Evolutionary conservation across 2,888 invertebrate species (phyloP), one percentile per base, ranked within the genome.

Genomic region (Cephus nigrinus): DNA sequence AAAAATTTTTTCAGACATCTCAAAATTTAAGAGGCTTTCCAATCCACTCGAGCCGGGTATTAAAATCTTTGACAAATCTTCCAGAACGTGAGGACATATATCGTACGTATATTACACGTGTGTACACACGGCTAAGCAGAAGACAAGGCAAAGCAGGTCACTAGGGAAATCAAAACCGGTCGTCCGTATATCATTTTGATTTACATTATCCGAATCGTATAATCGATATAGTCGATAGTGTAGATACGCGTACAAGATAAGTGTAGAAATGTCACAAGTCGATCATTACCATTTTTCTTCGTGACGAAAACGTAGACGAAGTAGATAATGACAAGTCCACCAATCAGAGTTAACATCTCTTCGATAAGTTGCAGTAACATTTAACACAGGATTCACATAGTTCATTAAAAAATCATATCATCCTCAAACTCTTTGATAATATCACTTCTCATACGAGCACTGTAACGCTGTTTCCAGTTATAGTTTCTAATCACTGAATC

Each of bases 261-360:
- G 23, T 55, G 2, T 55, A 74, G 15, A 9, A 55, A 9, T 55
- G 23, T 55, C 23, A 23, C 55, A 9, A 55, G 55, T 55, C 23
- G 55, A 74, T 34, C 73, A 78, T 80, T 90, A 91, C 91, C 91
- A 88, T 91, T 78, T 82, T 85, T 86, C 75, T 81, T 86, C 77
- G 80, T 81, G 82, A 89, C 68, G 76, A 89, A 83, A 73, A 90
- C 79, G 85, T 91, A 91, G 84, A 90, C 80, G 78, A 90, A 81
- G 84, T 88, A 91, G 80, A 84, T 84, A 82, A 91, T 79, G 84
- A 90, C 85, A 74, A 90, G 81, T 75, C 90, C 90, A 76, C 90
- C 90, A 81, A 91, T 87, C 80, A 91, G 81, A 81, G 88, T 87
- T 87, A 91, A 86, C 89, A 91, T 90, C 81, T 90, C 89, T 82